Evolutionary conservation across 1,140 invertebrate species (phyloP), one percentile per base, ranked within the genome.

Genomic region (Brevipalpus yothersi): DNA sequence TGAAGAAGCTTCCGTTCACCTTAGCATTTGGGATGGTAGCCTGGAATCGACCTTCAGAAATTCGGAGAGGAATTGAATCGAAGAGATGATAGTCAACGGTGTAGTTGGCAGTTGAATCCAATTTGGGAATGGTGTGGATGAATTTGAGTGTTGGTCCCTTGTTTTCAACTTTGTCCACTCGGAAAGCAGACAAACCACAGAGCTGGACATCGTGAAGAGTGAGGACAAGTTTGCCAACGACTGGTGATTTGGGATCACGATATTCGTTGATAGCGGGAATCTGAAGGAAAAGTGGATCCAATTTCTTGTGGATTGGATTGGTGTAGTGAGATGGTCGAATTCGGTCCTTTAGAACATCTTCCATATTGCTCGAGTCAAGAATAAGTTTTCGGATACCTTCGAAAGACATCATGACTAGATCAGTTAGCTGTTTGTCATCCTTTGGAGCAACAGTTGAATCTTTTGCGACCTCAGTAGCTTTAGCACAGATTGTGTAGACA

Each of bases 31-130:
- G 58, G n/a, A 51, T 41, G 31, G 15, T 51, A 17, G 58, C 58
- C 12, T 49, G 19, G 17, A 58, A 41, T 31, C 39, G 4, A 13
- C 58, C 58, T 51, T 49, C 39, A 19, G 58, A 58, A 39, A 58
- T 41, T 31, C 43, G 4, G 10, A 58, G 19, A 21, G 58, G 58
- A 49, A 58, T 58, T 23, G 17, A 13, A 40, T 58, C 58, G n/a
- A 58, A 58, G 1, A 58, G 39, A 58, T 58, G 43, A 41, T 58
- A 58, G 23, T 58, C 58, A 49, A 58, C 49, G 19, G 58, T 58
- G 39, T 58, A 58, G 51, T 58, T 58, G 19, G 58, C 58, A 13
- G 9, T 9, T 9, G 45, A 49, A 41, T 58, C 58, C 17, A 58
- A 51, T 40, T 51, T 49, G 2, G 58, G 58, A 40, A 58, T 58